Conservation (phyloP, 2,113 vertebrate genomes). For the Philantomba maxwellii region DNA sequence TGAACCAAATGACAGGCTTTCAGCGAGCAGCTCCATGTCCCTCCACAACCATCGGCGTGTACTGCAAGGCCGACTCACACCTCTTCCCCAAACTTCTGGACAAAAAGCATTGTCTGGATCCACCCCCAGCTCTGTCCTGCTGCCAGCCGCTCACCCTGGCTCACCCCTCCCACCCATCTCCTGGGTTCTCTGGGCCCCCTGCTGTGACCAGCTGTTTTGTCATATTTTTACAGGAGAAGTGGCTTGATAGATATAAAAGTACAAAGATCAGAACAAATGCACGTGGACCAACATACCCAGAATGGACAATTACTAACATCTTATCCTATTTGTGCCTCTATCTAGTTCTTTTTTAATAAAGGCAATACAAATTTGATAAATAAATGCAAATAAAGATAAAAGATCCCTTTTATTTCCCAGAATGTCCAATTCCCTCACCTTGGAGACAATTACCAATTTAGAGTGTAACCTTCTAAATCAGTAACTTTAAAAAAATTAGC, state of each 20-base stretch:
- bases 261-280: background rate
- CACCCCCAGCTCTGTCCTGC: rapidly evolving
- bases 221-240: background rate
- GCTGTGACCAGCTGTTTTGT: background rate
- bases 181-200: background rate
- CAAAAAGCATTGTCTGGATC: background rate
- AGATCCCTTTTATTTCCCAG: background rate
- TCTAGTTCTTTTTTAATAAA: constrained; percentile 8
- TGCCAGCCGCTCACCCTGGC: background rate
- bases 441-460: background rate
- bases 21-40: background rate
- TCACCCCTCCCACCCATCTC: background rate
- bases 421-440: background rate
- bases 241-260: background rate
- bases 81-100: background rate
- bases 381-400: background rate
- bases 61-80: background rate
- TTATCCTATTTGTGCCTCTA: background rate
- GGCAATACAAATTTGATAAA: background rate
- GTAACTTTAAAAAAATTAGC: background rate
- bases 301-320: background rate
- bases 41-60: too few relatives aligned
- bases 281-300: background rate
- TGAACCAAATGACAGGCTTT: background rate
- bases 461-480: background rate